A percentile compares a stretch with the other conserved stretches of the same genome.
These are phyloP conservation scores for Diarsia brunnea DNA, from an alignment of 2,888 invertebrate genomes.

Conservation along the genomic window DNA sequence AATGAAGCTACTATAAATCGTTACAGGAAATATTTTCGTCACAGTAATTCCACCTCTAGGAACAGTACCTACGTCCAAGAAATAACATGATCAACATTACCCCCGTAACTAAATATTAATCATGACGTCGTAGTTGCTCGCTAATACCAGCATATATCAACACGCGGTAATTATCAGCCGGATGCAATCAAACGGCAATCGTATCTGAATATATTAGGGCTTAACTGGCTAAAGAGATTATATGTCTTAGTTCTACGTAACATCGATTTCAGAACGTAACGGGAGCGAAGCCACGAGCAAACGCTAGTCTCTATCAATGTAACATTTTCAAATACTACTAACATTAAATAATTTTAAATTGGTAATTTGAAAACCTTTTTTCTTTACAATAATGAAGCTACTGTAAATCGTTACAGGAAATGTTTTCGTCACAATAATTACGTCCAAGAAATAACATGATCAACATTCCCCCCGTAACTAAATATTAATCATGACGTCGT, in stretches of 20 bases:
- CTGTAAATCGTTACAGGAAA: not conserved
- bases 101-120: constrained; percentile 36
- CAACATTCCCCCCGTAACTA: constrained; percentile 11
- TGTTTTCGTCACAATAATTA: not conserved
- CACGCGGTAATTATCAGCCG: constrained; percentile 60
- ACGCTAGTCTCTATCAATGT: too few species aligned
- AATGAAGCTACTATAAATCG: not conserved
- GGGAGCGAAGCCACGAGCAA: too few species aligned
- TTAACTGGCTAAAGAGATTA: constrained; percentile 68
- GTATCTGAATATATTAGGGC: constrained; percentile 69
- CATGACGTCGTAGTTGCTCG: constrained; percentile 26
- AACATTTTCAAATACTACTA: too few species aligned
- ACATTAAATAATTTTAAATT: too few species aligned
- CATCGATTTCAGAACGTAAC: too few species aligned
- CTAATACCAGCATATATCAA: constrained; percentile 42
- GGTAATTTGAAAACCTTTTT: not conserved
- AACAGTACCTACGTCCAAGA: not conserved
- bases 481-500: constrained; percentile 43
- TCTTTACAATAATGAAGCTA: too few species aligned
- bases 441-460: constrained; percentile 1
- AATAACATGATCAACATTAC: constrained; percentile 4
- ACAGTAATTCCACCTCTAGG: not conserved
- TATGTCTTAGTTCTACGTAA: constrained; percentile 63
- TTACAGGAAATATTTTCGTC: not conserved
- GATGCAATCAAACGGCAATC: constrained; percentile 63